Base-by-base conservation (phyloP, 2,113 vertebrate species). In the Phycodurus eques region DNA sequence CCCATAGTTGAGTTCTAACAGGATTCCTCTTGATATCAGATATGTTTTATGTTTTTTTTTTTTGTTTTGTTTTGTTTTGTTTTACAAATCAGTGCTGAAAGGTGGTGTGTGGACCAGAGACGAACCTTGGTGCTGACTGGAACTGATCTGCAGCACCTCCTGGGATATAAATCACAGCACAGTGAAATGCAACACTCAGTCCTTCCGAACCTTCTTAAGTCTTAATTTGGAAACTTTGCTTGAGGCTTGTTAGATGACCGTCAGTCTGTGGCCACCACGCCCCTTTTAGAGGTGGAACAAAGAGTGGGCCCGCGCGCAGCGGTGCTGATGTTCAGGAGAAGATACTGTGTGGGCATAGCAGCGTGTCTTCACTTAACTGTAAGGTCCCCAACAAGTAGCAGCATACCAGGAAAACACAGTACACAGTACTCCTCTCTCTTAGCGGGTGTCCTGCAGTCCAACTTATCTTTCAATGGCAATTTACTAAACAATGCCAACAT, bases 201-300 rank as follows among this genome's bases (percentile, higher is more conserved):
- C 82, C 72, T 77, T 82, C 81, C 78, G 77, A 81, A 79, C 80
- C 77, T 61, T 61, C 72, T 46, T 88, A 73, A 64, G 68, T 87
- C 80, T 89, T 80, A 84, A 88, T 88, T 87, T 88, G 81, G 88
- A 90, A 85, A 83, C 78, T 78, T 84, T 86, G 71, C 80, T 76
- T 74, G 78, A 77, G 79, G 72, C 71, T 79, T 13, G 43, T 77
- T 83, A 77, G 85, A 72, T 75, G 76, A 71, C 76, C 60, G 81
- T 66, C n/a, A 27, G 71, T 76, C 79, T 87, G 85, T 64, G 74
- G 82, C 69, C 85, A 87, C 85, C 59, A 78, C 80, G 59, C 89
- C 87, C 86, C 47, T 13, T 68, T 54, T 39, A 88, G 92, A 89
- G 85, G 35, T 87, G 90, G 89, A 91, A 91, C 82, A 91, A 92